Conservation (phyloP, 2,113 vertebrate species). For the Oreochromis spilurus region DNA sequence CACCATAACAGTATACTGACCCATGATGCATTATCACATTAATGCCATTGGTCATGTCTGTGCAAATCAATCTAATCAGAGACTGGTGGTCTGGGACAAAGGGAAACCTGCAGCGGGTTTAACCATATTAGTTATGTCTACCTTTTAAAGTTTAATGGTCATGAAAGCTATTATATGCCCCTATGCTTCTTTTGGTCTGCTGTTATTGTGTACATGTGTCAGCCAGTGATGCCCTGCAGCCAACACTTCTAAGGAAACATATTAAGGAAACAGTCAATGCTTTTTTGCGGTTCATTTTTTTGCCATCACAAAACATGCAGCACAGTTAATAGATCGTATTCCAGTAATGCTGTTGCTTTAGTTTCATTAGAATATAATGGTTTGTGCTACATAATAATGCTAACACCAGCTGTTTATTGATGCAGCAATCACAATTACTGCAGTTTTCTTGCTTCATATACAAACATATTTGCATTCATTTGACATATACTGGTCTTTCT, state of each 20-base stretch:
- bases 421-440: not conserved
- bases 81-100: slow-evolving; percentile 13
- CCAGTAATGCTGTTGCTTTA: not conserved
- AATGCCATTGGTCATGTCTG: slow-evolving; percentile 35
- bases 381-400: not conserved
- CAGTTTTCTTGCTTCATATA: not conserved
- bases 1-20: not conserved
- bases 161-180: slow-evolving; percentile 34
- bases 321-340: not conserved
- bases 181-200: slow-evolving; percentile 24
- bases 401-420: not conserved
- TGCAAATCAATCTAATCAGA: slow-evolving; percentile 54
- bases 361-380: not conserved
- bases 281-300: slow-evolving; percentile 36
- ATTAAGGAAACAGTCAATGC: slow-evolving; percentile 51
- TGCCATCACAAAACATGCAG: not conserved
- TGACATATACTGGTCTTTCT: not conserved
- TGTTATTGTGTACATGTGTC: slow-evolving; percentile 54
- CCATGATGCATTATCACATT: slow-evolving; percentile 40
- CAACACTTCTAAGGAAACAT: slow-evolving; percentile 41
- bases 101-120: slow-evolving; percentile 24
- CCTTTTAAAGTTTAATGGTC: slow-evolving; percentile 64
- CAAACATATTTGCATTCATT: slow-evolving; percentile 6
- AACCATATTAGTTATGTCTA: slow-evolving; percentile 52
- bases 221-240: slow-evolving; percentile 41